These are phyloP conservation scores for Eutolmus rufibarbis DNA, from an alignment of 2,888 invertebrate species.

Conservation along the genomic window DNA sequence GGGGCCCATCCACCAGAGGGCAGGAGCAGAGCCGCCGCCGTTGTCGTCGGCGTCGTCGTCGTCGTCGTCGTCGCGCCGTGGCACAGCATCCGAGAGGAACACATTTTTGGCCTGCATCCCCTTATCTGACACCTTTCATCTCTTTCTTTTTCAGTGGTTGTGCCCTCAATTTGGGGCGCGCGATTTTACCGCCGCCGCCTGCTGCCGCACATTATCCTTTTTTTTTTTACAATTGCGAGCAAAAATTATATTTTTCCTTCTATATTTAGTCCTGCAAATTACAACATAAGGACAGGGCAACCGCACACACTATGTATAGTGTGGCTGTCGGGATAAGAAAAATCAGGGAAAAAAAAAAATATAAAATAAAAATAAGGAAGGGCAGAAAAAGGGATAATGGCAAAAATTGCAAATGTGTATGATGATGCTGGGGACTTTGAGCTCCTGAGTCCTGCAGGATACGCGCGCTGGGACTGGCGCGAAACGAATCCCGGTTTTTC, in stretches of 20 bases:
- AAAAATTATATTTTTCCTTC: constrained; percentile 7
- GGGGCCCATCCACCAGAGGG: neutral
- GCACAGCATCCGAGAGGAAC: too few species aligned
- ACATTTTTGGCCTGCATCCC: neutral
- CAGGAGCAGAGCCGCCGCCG: too few species aligned
- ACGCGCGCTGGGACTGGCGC: neutral
- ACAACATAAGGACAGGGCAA: constrained; percentile 21
- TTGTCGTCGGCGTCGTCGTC: too few species aligned
- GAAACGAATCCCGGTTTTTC: too few species aligned
- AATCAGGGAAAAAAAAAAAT: neutral
- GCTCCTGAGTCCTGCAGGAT: neutral
- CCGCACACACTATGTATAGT: neutral
- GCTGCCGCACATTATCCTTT: neutral
- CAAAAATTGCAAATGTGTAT: neutral
- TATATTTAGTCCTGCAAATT: constrained; percentile 38
- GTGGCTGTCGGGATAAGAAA: neutral
- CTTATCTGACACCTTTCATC: neutral
- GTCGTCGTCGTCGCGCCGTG: too few species aligned
- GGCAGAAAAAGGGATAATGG: neutral
- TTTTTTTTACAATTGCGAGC: neutral
- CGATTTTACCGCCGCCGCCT: neutral
- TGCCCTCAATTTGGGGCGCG: neutral
- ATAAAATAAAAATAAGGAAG: neutral
- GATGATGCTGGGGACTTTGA: neutral
- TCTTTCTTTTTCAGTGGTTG: neutral